Percentiles rank a stretch among this genome's conserved stretches.
Evolutionary conservation across 2,113 vertebrate species (phyloP).

Genomic region (Gadus chalcogrammus): DNA sequence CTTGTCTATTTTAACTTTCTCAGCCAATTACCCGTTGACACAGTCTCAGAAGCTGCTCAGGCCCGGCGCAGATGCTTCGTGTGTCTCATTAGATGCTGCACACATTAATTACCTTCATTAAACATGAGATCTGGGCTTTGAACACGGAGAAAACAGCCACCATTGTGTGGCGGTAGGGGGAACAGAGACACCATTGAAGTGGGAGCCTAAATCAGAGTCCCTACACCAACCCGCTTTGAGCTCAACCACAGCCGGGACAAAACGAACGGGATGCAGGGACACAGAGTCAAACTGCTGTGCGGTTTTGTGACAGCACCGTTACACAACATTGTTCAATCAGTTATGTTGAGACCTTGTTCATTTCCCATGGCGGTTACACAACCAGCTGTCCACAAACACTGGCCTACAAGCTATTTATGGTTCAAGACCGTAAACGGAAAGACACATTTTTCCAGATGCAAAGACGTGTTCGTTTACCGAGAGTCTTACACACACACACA

Average conservation of each 20-base stretch:
- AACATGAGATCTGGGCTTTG: conserved; percentile 41
- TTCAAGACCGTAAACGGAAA: neutral
- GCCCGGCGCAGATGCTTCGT: conserved; percentile 31
- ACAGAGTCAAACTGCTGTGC: no score
- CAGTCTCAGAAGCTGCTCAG: conserved; percentile 15
- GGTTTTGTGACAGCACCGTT: no score
- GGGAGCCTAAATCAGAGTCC: no score
- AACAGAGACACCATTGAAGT: neutral
- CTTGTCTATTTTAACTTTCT: conserved; percentile 39
- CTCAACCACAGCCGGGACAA: neutral
- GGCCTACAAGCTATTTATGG: no score
- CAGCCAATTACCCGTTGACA: conserved; percentile 24
- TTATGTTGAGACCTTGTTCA: no score
- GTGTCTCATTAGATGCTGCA: conserved; percentile 46
- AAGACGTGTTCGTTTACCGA: conserved; percentile 13
- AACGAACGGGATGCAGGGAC: neutral
- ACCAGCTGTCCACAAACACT: no score
- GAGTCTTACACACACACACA: conserved; percentile 19
- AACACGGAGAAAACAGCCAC: conserved; percentile 21
- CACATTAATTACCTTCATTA: conserved; percentile 60
- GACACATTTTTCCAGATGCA: conserved; percentile 7
- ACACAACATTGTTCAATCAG: no score
- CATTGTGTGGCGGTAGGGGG: neutral
- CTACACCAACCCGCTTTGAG: no score
- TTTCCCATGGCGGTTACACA: no score